phyloP scores from a whole-genome alignment of 2,888 invertebrate species.

The Ariolimax columbianus region DNA sequence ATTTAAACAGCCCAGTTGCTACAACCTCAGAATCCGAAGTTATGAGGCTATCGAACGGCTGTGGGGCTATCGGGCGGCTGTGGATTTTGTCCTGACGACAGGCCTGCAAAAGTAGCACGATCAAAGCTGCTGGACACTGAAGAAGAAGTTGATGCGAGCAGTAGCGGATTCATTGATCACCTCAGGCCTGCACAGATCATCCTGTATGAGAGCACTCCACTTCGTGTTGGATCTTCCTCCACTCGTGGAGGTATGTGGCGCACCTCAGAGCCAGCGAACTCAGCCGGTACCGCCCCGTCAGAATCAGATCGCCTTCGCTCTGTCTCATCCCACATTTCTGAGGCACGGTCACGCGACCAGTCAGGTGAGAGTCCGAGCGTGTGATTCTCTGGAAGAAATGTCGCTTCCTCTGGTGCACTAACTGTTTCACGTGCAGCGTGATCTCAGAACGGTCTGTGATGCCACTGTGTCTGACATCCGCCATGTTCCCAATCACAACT shows the following conservation, averaged over 20 bases:
- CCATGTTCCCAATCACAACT: constrained; percentile 69
- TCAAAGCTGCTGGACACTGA: too few species aligned
- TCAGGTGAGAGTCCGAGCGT: constrained; percentile 55
- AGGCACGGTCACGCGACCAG: constrained; percentile 63
- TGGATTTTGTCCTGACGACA: too few species aligned
- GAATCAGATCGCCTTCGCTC: constrained; percentile 65
- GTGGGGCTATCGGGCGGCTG: too few species aligned
- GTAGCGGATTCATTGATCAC: too few species aligned
- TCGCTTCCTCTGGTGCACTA: constrained; percentile 61
- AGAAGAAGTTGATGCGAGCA: too few species aligned
- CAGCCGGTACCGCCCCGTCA: constrained; percentile 68
- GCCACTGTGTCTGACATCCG: constrained; percentile 55
- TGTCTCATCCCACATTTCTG: constrained; percentile 62
- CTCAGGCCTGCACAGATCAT: background rate
- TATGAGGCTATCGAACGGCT: too few species aligned
- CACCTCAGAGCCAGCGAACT: constrained; percentile 64
- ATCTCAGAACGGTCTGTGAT: constrained; percentile 60
- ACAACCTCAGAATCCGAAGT: too few species aligned
- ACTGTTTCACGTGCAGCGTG: constrained; percentile 62
- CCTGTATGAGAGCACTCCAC: constrained; percentile 46
- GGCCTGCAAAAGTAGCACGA: too few species aligned
- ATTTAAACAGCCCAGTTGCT: too few species aligned
- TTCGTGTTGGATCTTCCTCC: constrained; percentile 59
- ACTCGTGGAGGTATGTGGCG: constrained; percentile 66
- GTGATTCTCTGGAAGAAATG: constrained; percentile 51